Evolutionary conservation across 64 coral and sea anemone genomes (phyloP).

Genomic region (Actinia equina): DNA sequence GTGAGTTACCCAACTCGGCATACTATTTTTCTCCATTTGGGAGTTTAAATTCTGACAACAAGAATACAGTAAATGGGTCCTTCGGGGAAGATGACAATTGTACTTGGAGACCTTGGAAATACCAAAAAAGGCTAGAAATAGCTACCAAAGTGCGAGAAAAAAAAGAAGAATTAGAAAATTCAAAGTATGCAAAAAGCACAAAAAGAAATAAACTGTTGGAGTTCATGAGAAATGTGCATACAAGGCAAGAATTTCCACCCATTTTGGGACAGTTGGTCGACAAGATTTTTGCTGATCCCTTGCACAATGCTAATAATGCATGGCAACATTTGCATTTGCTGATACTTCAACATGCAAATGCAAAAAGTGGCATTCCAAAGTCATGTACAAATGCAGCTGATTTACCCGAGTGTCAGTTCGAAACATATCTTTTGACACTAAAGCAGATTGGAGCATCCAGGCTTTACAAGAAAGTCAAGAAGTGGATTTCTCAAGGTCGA

Average conservation of each 20-base stretch:
- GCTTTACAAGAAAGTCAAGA: conserved; percentile 47
- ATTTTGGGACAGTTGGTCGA: conserved; percentile 34
- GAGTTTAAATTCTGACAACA: conserved; percentile 26
- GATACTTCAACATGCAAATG: conserved; percentile 17
- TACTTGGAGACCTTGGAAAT: conserved; percentile 22
- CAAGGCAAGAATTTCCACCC: conserved; percentile 40
- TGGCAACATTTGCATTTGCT: background rate
- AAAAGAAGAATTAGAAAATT: background rate
- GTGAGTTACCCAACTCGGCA: conserved; percentile 36
- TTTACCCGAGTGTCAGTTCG: conserved; percentile 29
- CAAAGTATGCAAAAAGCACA: background rate
- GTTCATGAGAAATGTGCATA: conserved; percentile 9
- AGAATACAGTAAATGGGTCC: background rate
- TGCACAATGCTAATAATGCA: too few species aligned
- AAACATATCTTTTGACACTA: conserved; percentile 23
- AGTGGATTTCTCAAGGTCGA: conserved; percentile 48
- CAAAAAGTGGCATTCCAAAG: conserved; percentile 21
- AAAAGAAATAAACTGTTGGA: conserved; percentile 27
- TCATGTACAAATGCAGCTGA: conserved; percentile 21
- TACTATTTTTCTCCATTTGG: conserved; percentile 44
- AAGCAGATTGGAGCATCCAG: conserved; percentile 43
- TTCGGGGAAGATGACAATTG: background rate
- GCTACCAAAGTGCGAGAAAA: conserved; percentile 25
- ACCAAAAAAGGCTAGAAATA: conserved; percentile 1
- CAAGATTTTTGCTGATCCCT: conserved; percentile 35